Base-by-base conservation (phyloP, 2,113 vertebrate species). In the Porphyrio hochstetteri region DNA sequence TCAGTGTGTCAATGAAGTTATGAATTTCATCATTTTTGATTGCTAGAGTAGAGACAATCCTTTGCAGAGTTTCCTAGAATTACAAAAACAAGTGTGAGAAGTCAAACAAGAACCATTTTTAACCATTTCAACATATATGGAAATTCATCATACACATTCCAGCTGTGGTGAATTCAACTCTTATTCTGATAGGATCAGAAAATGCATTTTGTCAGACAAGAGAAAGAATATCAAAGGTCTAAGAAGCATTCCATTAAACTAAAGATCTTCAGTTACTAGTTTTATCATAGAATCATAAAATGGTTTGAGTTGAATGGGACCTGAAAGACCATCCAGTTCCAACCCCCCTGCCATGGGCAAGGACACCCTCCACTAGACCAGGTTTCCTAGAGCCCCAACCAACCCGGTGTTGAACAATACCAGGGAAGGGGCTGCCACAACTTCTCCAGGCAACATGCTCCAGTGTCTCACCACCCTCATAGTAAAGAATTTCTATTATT, bases 21-120 rank as follows among this genome's bases (percentile, higher is more conserved):
- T 99, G 98, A 55, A 99, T 99, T 97, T 99, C 99, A 93, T 99
- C 98, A 87, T 99, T 99, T 98, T 99, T 99, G 97, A 97, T 99
- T 48, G 98, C 97, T 84, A 99, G 97, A 20, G 99, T 99, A 97
- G 97, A 98, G 75, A 99, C 98, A 97, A 99, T 99, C 97, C 99
- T 98, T 89, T 98, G 98, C 90, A 99, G 97, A 88, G 98, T 99
- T 97, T 99, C 99, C 99, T 99, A 96, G 46, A 77, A 97, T 96
- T 61, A n/a, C 68, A 95, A 91, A 82, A 95, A 94, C 27, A 50
- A 88, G 15, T 1, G 0, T 76, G 27, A 87, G 28, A 85, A 81
- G 11, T 28, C 69, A 40, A 59, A 84, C 12, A 52, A 52, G 24
- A 25, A 52, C 24, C 12, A 52, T 24, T 52, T 52, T 52, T 52